Base-by-base conservation (phyloP, 2,797 vertebrate genomes). In the Lepidocolaptes lacrymiger region DNA sequence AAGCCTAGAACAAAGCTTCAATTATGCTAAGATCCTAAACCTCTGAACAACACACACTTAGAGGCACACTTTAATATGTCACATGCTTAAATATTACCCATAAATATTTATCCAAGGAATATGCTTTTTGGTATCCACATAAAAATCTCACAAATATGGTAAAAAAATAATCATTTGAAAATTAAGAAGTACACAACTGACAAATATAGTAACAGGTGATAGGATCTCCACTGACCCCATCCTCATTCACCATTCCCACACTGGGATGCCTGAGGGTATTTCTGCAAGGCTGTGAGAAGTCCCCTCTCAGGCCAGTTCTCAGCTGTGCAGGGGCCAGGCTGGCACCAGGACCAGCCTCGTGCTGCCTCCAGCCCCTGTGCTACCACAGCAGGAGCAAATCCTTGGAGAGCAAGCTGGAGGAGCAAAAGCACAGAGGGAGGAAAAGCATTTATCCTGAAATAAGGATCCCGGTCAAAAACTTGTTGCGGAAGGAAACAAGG, bases 401-500 rank as follows among this genome's bases (percentile, higher is more conserved):
- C 63, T 22, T 20, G 2, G 30, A 43, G 12, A 34, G 9, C 46
- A 62, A 12, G 1, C 0, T 14, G 61, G 17, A 72, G 41, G 27
- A 71, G 49, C 6, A 15, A 15, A 94, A 74, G 23, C 14, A 17
- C 18, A 3, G 32, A 48, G 26, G 26, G 8, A 68, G 22, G 22
- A 71, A 82, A 58, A 89, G 14, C 46, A 26, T 36, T 28, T 26
- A 26, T 4, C 61, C 0, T 30, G 46, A 74, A 72, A 43, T 39
- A 61, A 64, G 30, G 46, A 49, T 24, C 55, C 37, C 32, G 10
- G n/a, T 78, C 37, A 62, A 39, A 84, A 69, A 12, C 36, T 21
- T 9, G 6, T 3, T 41, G 34, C 10, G 56, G 63, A 88, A 85
- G 58, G 15, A 90, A 76, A 72, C 3, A 12, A 36, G 27, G 14